These are phyloP conservation scores for Mastigias papua DNA, from an alignment of 30 jellyfish, hydroid and myxozoan genomes.

Conservation along the genomic window DNA sequence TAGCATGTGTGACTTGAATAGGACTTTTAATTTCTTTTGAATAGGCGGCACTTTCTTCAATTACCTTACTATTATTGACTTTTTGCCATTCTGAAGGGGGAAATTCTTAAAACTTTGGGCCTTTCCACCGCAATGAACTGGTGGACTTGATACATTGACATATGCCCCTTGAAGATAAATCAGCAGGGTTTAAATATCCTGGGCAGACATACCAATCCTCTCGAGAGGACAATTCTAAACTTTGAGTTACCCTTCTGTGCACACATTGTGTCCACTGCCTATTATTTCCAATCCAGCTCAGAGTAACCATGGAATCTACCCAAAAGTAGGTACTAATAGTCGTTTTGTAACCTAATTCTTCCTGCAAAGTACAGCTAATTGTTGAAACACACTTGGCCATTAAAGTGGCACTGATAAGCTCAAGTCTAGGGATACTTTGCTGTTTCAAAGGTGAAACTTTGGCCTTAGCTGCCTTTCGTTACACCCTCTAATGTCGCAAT, in stretches of 20 bases:
- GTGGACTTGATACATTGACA: neutral
- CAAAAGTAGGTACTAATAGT: neutral
- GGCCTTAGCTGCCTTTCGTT: slow-evolving; percentile 8
- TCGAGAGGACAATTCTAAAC: slow-evolving; percentile 14
- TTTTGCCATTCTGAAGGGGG: no score
- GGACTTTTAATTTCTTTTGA: no score
- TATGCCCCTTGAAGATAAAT: slow-evolving; percentile 30
- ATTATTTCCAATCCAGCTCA: slow-evolving; percentile 19
- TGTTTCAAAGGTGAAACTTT: no score
- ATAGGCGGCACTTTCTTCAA: no score
- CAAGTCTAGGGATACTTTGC: no score
- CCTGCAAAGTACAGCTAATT: slow-evolving; percentile 2
- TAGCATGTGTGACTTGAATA: no score
- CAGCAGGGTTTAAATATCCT: slow-evolving; percentile 22
- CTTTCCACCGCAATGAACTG: no score
- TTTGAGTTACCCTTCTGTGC: no score
- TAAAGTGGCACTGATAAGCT: no score
- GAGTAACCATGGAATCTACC: neutral
- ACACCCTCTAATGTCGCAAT: neutral
- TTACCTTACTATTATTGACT: no score
- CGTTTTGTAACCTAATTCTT: neutral
- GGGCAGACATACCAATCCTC: slow-evolving; percentile 20
- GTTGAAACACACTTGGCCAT: neutral
- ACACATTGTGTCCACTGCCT: slow-evolving; percentile 15
- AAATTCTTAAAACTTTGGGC: neutral